phyloP scores from a whole-genome alignment of 2,113 vertebrate species.

The Petromus typicus region DNA sequence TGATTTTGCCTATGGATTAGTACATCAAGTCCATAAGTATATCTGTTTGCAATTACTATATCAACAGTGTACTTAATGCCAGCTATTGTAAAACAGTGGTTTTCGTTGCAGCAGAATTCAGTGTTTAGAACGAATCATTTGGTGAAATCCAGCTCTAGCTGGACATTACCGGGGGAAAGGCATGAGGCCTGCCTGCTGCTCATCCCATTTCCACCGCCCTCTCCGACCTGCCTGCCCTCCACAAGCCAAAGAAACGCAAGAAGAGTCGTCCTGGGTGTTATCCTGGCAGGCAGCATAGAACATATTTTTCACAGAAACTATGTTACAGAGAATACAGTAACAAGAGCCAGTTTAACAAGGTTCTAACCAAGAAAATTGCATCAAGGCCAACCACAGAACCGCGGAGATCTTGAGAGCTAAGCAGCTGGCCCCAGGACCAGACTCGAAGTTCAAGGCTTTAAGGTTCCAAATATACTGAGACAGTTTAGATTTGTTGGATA shows the following conservation, averaged over 20 bases:
- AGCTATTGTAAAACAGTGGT: constrained; percentile 21
- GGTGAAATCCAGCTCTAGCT: background rate
- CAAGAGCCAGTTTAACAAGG: background rate
- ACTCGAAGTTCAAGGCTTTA: background rate
- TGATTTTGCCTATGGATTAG: background rate
- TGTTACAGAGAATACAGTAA: background rate
- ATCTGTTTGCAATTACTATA: constrained; percentile 11
- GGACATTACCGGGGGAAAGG: background rate
- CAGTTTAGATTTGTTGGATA: background rate
- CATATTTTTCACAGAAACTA: background rate
- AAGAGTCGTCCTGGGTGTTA: too few relatives aligned
- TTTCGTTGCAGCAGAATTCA: background rate
- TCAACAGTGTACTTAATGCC: background rate
- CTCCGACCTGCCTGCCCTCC: background rate
- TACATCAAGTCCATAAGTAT: background rate
- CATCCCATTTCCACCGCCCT: background rate
- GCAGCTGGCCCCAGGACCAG: background rate
- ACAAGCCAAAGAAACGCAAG: background rate
- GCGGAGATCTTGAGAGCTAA: background rate
- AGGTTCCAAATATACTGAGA: background rate
- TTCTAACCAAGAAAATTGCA: background rate
- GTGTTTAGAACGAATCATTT: constrained; percentile 23
- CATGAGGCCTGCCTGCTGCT: background rate
- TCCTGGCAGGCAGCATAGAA: background rate
- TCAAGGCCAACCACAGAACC: background rate